Conservation (phyloP, 2,888 invertebrate genomes). For the Malthinus seriepunctatus region DNA sequence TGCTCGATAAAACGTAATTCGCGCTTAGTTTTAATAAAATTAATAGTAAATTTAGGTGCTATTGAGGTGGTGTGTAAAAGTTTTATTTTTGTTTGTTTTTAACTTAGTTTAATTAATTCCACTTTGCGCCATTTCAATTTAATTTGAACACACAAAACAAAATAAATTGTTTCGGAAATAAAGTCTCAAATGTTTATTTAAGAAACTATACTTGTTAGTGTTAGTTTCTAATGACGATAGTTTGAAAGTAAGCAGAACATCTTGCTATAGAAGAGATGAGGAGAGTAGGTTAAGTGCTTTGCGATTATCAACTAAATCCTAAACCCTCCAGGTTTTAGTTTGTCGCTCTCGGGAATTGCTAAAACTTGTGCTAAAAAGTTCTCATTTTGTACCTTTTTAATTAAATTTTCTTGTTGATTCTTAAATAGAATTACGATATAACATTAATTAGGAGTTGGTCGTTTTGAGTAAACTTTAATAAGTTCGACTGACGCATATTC, state of each 20-base stretch:
- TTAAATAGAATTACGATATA: neutral
- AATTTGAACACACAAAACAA: neutral
- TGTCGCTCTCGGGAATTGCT: slow-evolving; percentile 21
- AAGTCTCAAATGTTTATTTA: slow-evolving; percentile 11
- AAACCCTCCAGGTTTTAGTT: slow-evolving; percentile 14
- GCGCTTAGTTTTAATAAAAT: no score
- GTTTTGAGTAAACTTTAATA: slow-evolving; percentile 36
- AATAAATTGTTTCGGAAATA: slow-evolving; percentile 3
- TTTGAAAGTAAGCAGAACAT: slow-evolving; percentile 29
- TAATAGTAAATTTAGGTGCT: no score
- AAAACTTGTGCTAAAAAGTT: slow-evolving; percentile 10
- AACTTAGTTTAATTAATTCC: no score
- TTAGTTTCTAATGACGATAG: slow-evolving; percentile 30
- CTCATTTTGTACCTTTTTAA: neutral
- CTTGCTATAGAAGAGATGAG: neutral
- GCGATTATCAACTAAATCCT: slow-evolving; percentile 16
- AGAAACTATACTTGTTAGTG: slow-evolving; percentile 13
- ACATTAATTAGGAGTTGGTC: slow-evolving; percentile 16
- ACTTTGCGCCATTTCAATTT: no score
- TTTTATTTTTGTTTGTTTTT: no score
- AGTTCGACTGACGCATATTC: slow-evolving; percentile 32
- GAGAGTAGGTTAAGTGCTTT: slow-evolving; percentile 12
- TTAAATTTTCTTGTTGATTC: neutral
- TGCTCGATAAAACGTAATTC: no score
- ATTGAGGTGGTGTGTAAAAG: no score